Percentiles rank a stretch among this genome's conserved stretches.
These are phyloP conservation scores for Pagrus major DNA, from an alignment of 2,113 vertebrate genomes.

Conservation along the genomic window DNA sequence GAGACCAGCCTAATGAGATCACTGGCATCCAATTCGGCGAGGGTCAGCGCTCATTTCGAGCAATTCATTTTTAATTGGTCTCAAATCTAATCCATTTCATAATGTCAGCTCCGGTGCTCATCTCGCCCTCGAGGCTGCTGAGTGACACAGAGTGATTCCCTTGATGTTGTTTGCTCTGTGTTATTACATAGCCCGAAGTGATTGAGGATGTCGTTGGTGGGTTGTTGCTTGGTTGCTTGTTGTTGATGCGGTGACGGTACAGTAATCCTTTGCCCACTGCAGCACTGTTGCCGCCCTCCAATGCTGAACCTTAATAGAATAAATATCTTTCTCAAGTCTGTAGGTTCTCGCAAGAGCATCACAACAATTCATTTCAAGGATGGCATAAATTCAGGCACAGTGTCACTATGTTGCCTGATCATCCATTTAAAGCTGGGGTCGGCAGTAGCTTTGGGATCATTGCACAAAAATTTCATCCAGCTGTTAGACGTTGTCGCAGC, in stretches of 20 bases:
- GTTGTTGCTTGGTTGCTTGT: slow-evolving; percentile 38
- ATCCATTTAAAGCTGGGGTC: slow-evolving; percentile 12
- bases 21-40: slow-evolving; percentile 77
- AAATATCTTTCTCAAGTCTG: slow-evolving; percentile 26
- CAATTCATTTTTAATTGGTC: slow-evolving; percentile 86
- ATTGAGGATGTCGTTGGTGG: slow-evolving; percentile 56
- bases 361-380: slow-evolving; percentile 25
- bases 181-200: slow-evolving; percentile 57
- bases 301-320: slow-evolving; percentile 19
- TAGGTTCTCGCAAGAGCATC: slow-evolving; percentile 16
- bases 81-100: slow-evolving; percentile 84
- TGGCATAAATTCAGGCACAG: background rate
- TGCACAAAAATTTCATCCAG: too few species aligned
- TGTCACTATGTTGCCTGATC: slow-evolving; percentile 24
- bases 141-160: slow-evolving; percentile 67
- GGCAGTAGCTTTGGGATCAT: too few species aligned
- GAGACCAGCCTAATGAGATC: slow-evolving; percentile 81
- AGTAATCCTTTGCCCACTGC: slow-evolving; percentile 19
- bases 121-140: slow-evolving; percentile 59
- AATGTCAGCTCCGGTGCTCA: slow-evolving; percentile 76
- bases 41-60: slow-evolving; percentile 81
- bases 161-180: slow-evolving; percentile 61
- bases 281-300: slow-evolving; percentile 18
- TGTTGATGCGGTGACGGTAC: slow-evolving; percentile 29
- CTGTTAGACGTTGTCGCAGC: too few species aligned